These are phyloP conservation scores for Drosophila borborema DNA, from an alignment of 2,888 invertebrate genomes.

Conservation along the genomic window DNA sequence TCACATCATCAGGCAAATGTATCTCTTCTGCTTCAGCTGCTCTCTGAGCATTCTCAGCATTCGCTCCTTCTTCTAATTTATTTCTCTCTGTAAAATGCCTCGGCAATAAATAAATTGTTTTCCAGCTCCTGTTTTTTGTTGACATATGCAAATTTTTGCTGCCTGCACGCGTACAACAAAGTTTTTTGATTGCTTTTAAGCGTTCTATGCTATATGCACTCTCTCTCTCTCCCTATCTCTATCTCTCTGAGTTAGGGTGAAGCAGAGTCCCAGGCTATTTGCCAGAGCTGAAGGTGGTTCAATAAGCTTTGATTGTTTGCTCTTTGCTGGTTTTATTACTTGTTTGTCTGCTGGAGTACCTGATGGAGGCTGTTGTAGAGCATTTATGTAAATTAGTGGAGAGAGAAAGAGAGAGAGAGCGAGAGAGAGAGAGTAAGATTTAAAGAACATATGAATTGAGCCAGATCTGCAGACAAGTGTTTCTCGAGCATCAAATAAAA, in stretches of 20 bases:
- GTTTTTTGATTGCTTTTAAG: constrained; percentile 72
- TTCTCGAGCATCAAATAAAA: background rate
- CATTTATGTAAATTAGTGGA: constrained; percentile 5
- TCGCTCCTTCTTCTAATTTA: background rate
- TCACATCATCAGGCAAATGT: constrained; percentile 63
- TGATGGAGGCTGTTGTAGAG: background rate
- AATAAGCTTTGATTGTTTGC: constrained; percentile 57
- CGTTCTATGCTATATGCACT: constrained; percentile 20
- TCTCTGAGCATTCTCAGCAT: background rate
- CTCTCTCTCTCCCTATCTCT: constrained; percentile 11
- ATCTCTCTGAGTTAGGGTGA: constrained; percentile 3
- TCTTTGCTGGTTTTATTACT: constrained; percentile 49
- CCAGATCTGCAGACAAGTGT: background rate
- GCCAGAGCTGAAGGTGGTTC: constrained; percentile 45
- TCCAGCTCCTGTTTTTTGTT: constrained; percentile 62
- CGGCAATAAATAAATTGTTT: constrained; percentile 71
- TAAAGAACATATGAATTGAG: background rate
- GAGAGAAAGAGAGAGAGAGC: too few species aligned
- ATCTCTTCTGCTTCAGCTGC: constrained; percentile 67
- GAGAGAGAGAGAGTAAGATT: background rate
- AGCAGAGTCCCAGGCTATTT: constrained; percentile 42
- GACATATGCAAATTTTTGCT: constrained; percentile 75
- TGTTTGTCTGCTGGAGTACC: constrained; percentile 4
- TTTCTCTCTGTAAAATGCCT: constrained; percentile 20
- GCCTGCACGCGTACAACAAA: constrained; percentile 56